A percentile compares a stretch with the other conserved stretches of the same genome.
Evolutionary conservation across 2,797 vertebrate genomes (phyloP).

Genomic region (Calcarius lapponicus): DNA sequence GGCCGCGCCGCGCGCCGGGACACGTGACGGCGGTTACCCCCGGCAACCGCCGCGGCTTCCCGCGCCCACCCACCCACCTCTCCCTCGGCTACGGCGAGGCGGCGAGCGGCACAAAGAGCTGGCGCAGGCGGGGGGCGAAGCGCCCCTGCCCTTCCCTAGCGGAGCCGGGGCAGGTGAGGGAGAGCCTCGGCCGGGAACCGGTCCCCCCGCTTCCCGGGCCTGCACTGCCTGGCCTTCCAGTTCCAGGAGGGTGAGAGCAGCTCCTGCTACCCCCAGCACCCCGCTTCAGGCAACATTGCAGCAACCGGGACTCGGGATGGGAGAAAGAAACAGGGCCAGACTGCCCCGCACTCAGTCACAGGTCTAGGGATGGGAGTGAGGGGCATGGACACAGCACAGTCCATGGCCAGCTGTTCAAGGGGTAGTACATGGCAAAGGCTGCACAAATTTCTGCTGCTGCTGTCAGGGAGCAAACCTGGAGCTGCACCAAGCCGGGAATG

Average conservation of each 20-base stretch:
- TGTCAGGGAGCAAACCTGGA: not conserved
- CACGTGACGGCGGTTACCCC: not conserved
- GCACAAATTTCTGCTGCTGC: not conserved
- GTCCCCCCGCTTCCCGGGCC: not conserved
- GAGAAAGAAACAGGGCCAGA: not conserved
- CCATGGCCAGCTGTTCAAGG: not conserved
- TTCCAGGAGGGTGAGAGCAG: not conserved
- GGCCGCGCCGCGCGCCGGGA: fast-evolving
- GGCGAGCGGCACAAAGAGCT: not conserved
- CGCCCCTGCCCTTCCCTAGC: too few species aligned
- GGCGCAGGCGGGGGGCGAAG: not conserved
- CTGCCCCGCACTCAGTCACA: too few species aligned
- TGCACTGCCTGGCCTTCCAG: not conserved
- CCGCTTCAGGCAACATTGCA: not conserved
- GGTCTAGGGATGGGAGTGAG: not conserved
- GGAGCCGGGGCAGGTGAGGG: not conserved
- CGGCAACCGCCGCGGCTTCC: not conserved
- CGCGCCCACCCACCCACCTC: fast-evolving
- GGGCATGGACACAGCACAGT: not conserved
- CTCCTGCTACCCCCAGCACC: not conserved
- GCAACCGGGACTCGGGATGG: not conserved
- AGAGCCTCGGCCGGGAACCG: not conserved
- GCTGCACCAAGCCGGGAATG: not conserved
- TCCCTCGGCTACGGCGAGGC: not conserved
- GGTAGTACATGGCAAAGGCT: too few species aligned